phyloP scores from a whole-genome alignment of 2,797 vertebrate genomes.

The Atherinosoma microstoma region DNA sequence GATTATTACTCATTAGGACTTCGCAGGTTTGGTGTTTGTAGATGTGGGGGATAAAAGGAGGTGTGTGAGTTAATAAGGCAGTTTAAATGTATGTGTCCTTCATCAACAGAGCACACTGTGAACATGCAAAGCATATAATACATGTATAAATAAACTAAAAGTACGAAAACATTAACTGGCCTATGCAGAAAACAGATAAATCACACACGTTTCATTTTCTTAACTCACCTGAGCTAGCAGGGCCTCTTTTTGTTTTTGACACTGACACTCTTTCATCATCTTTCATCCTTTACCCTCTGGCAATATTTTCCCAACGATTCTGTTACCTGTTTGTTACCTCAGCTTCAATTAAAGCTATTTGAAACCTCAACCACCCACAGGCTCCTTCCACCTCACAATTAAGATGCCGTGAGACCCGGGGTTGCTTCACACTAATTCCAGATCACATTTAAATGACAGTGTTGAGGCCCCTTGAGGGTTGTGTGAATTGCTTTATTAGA shows the following conservation, averaged over 20 bases:
- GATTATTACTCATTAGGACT: conserved; percentile 78
- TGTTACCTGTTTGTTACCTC: conserved; percentile 75
- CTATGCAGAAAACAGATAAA: conserved; percentile 12
- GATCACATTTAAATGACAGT: conserved; percentile 56
- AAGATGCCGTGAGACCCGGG: conserved; percentile 70
- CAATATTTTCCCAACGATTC: conserved; percentile 54
- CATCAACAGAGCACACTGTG: conserved; percentile 12
- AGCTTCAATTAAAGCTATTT: conserved; percentile 73
- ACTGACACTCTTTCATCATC: conserved; percentile 42
- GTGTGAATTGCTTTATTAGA: conserved; percentile 65
- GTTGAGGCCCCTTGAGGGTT: conserved; percentile 48
- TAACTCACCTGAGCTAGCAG: conserved; percentile 4
- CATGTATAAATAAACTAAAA: background rate
- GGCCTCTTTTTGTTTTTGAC: conserved; percentile 29
- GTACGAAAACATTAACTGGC: background rate
- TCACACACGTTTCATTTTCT: conserved; percentile 1
- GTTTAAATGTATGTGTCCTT: background rate
- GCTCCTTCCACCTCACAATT: conserved; percentile 61
- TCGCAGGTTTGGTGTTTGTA: conserved; percentile 67
- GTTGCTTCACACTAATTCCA: conserved; percentile 62
- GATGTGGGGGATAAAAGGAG: conserved; percentile 17
- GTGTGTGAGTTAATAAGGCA: background rate
- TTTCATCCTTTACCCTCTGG: conserved; percentile 45
- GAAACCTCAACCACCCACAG: conserved; percentile 73
- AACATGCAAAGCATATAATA: conserved; percentile 1